Evolutionary conservation across 2,888 invertebrate species (phyloP), one percentile per base, ranked within the genome.

Genomic region (Harpalus rubripes): DNA sequence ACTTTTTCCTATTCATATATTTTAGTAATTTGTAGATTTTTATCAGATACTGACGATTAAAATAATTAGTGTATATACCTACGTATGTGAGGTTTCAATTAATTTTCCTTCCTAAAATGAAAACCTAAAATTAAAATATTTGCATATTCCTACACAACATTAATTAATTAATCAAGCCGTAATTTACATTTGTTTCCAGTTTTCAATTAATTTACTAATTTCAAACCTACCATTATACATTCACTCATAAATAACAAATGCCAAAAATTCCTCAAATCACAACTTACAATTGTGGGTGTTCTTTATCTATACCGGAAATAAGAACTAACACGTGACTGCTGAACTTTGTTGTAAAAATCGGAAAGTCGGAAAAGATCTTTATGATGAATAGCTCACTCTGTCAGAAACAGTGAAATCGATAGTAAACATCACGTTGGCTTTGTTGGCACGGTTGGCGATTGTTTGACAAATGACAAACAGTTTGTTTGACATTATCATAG

Each of bases 141-240:
- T 39, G 32, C 68, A 68, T 39, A 39, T 68, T 68, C 39, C 39
- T 39, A 68, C 68, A 68, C 39, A 68, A 68, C n/a, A 68, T 15
- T 68, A 68, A 68, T 68, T 68, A 68, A 68, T 63, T 68, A 68
- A 68, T 32, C 68, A 39, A 65, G 4, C 65, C 26, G 15, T 39
- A 39, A 68, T 68, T 68, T 39, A 39, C 68, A 68, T 68, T 32
- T 68, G 39, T 68, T 68, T 68, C 32, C 68, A 68, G 12, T 39
- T 68, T 68, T 68, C 68, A 68, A 68, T 68, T 68, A 68, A 68
- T 68, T 68, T 68, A 68, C 68, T 68, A 68, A 68, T 68, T 68
- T 39, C 39, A 32, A 68, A 68, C 68, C 68, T 26, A 39, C 39
- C 39, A 68, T 68, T 68, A 39, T 32, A 22, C 68, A 68, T 39